These are phyloP conservation scores for Toxonevra muliebris DNA, from an alignment of 2,888 invertebrate genomes.

Conservation along the genomic window DNA sequence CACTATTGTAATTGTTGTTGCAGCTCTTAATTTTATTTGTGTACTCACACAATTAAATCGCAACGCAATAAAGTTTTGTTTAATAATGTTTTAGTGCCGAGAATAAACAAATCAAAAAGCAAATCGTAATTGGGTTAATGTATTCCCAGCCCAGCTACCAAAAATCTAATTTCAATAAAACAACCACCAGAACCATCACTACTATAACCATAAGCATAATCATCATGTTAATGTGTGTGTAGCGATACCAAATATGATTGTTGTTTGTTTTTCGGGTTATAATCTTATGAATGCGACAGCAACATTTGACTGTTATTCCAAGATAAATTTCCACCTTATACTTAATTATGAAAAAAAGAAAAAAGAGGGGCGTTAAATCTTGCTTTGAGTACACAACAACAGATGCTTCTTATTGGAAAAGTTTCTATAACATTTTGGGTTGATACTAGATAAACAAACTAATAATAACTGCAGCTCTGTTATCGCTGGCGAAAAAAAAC, in stretches of 20 bases:
- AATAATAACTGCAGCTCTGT: conserved; percentile 41
- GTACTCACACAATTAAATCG: conserved; percentile 25
- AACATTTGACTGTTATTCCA: conserved; percentile 51
- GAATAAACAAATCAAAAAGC: conserved; percentile 62
- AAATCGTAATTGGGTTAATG: conserved; percentile 56
- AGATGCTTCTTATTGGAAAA: too few relatives aligned
- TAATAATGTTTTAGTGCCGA: conserved; percentile 61
- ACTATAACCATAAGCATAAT: conserved; percentile 1
- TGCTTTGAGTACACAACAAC: too few relatives aligned
- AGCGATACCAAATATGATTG: not conserved
- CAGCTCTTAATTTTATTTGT: conserved; percentile 14
- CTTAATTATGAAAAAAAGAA: not conserved
- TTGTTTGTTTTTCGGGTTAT: conserved; percentile 3
- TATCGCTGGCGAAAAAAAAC: too few relatives aligned
- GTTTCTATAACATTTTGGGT: not conserved
- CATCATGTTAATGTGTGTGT: too few relatives aligned
- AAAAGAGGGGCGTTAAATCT: too few relatives aligned
- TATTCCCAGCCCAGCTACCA: conserved; percentile 43
- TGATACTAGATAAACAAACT: conserved; percentile 45
- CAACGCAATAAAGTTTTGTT: conserved; percentile 49
- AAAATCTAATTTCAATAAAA: not conserved
- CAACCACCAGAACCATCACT: not conserved
- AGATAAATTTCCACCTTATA: conserved; percentile 48
- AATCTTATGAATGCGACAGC: not conserved
- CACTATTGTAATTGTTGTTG: not conserved